Evolutionary conservation across 2,797 vertebrate species (phyloP).

Genomic region (Ammospiza maritima): DNA sequence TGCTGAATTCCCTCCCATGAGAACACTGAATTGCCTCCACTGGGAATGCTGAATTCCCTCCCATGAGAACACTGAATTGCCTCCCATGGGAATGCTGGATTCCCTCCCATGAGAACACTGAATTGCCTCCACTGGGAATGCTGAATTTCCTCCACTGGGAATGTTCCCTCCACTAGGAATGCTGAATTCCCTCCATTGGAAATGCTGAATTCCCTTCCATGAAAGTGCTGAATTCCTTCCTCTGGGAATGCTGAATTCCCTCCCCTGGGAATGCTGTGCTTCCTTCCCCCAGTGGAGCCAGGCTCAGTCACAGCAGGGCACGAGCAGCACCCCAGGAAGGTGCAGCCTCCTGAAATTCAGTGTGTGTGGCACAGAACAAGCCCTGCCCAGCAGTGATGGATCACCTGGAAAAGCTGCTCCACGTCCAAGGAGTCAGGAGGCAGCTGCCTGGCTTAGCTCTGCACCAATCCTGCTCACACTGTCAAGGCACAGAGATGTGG

Average conservation of each 20-base stretch:
- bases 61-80: too few species aligned
- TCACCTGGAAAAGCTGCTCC: not conserved
- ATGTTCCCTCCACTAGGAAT: too few species aligned
- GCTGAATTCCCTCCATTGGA: too few species aligned
- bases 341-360: not conserved
- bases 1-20: not conserved
- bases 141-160: not conserved
- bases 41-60: too few species aligned
- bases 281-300: not conserved
- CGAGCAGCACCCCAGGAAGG: not conserved
- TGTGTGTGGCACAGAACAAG: not conserved
- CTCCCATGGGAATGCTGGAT: fast-evolving
- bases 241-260: not conserved
- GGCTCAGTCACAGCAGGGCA: not conserved
- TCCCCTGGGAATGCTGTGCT: not conserved
- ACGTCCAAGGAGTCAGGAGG: not conserved
- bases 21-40: too few species aligned
- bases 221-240: not conserved
- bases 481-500: not conserved
- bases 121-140: too few species aligned
- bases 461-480: fast-evolving
- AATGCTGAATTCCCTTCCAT: not conserved
- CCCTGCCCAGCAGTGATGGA: not conserved
- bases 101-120: too few species aligned
- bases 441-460: not conserved